Evolutionary conservation across 2,113 vertebrate genomes (phyloP).

Genomic region (Epinephelus cyanopodus): DNA sequence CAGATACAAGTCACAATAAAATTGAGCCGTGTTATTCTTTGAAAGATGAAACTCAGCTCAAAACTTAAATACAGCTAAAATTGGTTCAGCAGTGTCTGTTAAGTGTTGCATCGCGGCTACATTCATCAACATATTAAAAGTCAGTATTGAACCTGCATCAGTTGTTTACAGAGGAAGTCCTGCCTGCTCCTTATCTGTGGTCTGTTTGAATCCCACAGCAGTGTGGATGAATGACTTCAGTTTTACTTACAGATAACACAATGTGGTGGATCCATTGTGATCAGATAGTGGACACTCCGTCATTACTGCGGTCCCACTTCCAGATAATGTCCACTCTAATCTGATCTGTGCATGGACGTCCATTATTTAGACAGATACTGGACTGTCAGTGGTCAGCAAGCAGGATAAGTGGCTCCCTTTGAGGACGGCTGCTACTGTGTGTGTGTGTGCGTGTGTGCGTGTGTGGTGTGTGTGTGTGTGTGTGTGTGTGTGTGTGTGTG

Average conservation of each 20-base stretch:
- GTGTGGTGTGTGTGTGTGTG: not conserved
- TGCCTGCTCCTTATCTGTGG: not conserved
- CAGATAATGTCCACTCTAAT: conserved; percentile 29
- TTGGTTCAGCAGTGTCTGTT: not conserved
- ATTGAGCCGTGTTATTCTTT: not conserved
- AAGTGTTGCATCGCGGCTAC: not conserved
- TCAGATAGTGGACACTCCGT: conserved; percentile 8
- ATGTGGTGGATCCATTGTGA: not conserved
- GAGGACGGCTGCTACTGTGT: not conserved
- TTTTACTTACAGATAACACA: not conserved
- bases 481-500: not conserved
- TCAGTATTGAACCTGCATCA: not conserved
- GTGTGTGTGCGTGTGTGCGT: not conserved
- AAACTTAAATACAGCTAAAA: not conserved
- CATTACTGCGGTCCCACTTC: not conserved
- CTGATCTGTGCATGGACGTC: not conserved
- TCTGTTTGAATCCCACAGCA: not conserved
- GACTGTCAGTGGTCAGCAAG: not conserved
- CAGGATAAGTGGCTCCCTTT: conserved; percentile 1
- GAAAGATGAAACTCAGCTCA: not conserved
- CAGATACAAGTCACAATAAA: not conserved
- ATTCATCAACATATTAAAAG: not conserved
- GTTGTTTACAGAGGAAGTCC: not conserved
- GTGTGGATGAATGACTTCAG: not conserved
- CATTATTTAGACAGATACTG: conserved; percentile 24